Conservation (phyloP, 2,797 vertebrate genomes). For the Sebastes alutus region DNA sequence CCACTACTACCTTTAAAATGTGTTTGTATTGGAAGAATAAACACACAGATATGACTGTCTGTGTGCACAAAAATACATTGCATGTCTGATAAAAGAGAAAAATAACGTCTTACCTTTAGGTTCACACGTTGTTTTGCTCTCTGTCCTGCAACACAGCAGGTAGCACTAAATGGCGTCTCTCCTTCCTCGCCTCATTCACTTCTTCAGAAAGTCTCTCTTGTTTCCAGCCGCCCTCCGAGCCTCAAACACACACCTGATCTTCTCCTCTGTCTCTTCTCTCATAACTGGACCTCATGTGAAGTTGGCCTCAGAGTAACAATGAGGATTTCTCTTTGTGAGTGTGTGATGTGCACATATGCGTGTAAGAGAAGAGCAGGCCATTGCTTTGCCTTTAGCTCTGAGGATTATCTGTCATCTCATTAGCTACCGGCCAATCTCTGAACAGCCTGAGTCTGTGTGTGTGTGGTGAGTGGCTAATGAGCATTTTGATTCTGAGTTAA, state of each 20-base stretch:
- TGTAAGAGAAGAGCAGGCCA: conserved; percentile 8
- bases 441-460: conserved; percentile 5
- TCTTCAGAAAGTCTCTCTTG: conserved; percentile 26
- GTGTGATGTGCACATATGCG: neutral
- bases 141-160: neutral
- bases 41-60: neutral
- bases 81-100: neutral
- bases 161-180: conserved; percentile 16
- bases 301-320: neutral
- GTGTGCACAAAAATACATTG: neutral
- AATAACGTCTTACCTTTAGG: conserved; percentile 48
- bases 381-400: conserved; percentile 53
- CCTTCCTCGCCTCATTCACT: conserved; percentile 29
- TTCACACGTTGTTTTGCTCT: conserved; percentile 14
- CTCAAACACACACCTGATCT: conserved; percentile 23
- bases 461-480: conserved; percentile 31
- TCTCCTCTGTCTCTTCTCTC: neutral
- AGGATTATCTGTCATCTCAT: conserved; percentile 80
- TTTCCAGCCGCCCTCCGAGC: conserved; percentile 9
- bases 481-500: conserved; percentile 45
- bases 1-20: neutral
- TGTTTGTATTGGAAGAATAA: neutral
- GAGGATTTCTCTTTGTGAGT: conserved; percentile 3
- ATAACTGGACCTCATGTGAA: neutral
- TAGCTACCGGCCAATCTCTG: conserved; percentile 73